A percentile compares a stretch with the other conserved stretches of the same genome.
phyloP scores from a whole-genome alignment of 2,888 invertebrate species.

The Leucoma salicis region DNA sequence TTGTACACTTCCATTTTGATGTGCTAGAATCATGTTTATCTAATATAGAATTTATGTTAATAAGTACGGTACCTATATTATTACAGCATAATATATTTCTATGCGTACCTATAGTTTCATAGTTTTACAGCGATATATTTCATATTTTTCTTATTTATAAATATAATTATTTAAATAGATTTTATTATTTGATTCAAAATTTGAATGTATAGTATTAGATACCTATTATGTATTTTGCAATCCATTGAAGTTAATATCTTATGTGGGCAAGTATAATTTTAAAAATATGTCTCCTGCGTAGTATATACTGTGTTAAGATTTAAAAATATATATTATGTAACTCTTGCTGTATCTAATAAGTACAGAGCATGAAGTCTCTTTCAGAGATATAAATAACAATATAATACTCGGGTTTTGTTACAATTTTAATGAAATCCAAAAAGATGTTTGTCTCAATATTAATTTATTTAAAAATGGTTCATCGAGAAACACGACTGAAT shows the following conservation, averaged over 20 bases:
- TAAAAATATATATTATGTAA: constrained; percentile 18
- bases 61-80: constrained; percentile 26
- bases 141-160: constrained; percentile 22
- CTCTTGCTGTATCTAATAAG: constrained; percentile 19
- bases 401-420: neutral
- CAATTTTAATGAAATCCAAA: neutral
- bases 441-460: neutral
- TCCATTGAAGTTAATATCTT: constrained; percentile 17
- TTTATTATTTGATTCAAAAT: constrained; percentile 5
- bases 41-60: constrained; percentile 36
- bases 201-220: constrained; percentile 27
- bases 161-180: constrained; percentile 26
- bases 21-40: constrained; percentile 33
- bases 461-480: constrained; percentile 7
- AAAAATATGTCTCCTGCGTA: constrained; percentile 79
- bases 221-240: constrained; percentile 26
- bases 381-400: neutral
- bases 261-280: constrained; percentile 75
- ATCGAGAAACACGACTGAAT: constrained; percentile 11
- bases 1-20: constrained; percentile 27
- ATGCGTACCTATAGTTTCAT: neutral
- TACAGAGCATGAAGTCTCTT: constrained; percentile 14
- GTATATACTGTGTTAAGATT: constrained; percentile 37
- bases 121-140: neutral
- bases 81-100: constrained; percentile 28